phyloP scores from a whole-genome alignment of 2,113 vertebrate genomes.

The Seriola rivoliana region DNA sequence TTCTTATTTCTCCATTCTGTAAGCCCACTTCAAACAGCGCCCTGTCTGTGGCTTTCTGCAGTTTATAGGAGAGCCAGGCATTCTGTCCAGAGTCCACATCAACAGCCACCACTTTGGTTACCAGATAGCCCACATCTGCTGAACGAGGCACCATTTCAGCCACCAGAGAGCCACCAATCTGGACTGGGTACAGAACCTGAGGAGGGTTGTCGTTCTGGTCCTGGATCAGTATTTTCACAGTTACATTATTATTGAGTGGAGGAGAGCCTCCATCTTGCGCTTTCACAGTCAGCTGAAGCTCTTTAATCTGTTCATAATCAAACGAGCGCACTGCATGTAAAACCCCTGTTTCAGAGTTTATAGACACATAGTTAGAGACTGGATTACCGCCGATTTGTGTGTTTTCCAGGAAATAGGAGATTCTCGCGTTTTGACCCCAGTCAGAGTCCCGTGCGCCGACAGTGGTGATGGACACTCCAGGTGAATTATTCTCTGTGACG shows the following conservation, averaged over 20 bases:
- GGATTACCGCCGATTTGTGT: conserved; percentile 17
- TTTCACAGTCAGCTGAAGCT: conserved; percentile 28
- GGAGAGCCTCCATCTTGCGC: conserved; percentile 67
- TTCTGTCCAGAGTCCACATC: conserved; percentile 33
- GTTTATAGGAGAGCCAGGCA: background rate
- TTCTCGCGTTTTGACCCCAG: conserved; percentile 43
- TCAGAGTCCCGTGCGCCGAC: conserved; percentile 49
- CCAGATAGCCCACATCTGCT: conserved; percentile 30
- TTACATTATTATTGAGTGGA: conserved; percentile 45
- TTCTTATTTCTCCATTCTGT: too few relatives aligned
- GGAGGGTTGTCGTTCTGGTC: conserved; percentile 32
- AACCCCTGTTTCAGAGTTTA: conserved; percentile 58
- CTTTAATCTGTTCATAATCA: conserved; percentile 69
- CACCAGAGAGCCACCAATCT: conserved; percentile 36
- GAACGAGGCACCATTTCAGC: conserved; percentile 24
- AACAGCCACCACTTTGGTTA: conserved; percentile 25
- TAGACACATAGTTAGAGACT: conserved; percentile 25
- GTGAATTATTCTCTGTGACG: conserved; percentile 72
- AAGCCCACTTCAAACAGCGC: too few relatives aligned
- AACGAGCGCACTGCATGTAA: conserved; percentile 44
- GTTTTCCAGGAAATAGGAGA: conserved; percentile 47
- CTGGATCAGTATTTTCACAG: conserved; percentile 24
- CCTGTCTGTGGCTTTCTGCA: too few relatives aligned
- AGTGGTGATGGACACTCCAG: conserved; percentile 28
- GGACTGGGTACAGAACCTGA: conserved; percentile 40